Conservation (phyloP, 1,140 invertebrate genomes). For the Mycetomoellerius zeteki region DNA sequence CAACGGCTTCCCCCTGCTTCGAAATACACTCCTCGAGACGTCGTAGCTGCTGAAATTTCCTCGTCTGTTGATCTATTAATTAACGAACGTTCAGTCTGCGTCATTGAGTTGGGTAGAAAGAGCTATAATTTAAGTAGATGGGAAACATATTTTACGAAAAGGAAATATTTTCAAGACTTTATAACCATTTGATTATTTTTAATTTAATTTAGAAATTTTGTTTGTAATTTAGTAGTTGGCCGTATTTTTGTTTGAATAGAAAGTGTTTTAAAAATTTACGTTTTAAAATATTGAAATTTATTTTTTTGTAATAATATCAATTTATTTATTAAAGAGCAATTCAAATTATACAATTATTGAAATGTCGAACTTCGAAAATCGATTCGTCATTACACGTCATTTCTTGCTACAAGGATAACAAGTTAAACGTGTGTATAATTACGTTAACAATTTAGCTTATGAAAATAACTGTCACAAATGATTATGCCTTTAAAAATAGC, state of each 20-base stretch:
- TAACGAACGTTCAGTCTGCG: conserved; percentile 23
- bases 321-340: background rate
- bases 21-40: background rate
- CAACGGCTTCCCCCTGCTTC: background rate
- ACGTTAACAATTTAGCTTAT: background rate
- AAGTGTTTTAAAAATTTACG: background rate
- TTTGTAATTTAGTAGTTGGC: background rate
- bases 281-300: background rate
- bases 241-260: background rate
- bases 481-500: background rate
- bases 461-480: background rate
- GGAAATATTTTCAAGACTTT: background rate
- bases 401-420: background rate
- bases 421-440: background rate
- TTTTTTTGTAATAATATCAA: background rate
- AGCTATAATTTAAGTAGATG: background rate
- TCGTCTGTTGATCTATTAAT: conserved; percentile 30
- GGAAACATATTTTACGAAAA: too few species aligned
- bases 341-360: background rate
- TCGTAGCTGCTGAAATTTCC: conserved; percentile 19
- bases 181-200: background rate
- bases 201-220: background rate
- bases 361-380: background rate
- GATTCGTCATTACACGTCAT: background rate
- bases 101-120: conserved; percentile 1